Percentiles rank a stretch among this genome's conserved stretches.
Conservation (phyloP, 2,113 vertebrate species). For the Periophthalmus modestus region DNA sequence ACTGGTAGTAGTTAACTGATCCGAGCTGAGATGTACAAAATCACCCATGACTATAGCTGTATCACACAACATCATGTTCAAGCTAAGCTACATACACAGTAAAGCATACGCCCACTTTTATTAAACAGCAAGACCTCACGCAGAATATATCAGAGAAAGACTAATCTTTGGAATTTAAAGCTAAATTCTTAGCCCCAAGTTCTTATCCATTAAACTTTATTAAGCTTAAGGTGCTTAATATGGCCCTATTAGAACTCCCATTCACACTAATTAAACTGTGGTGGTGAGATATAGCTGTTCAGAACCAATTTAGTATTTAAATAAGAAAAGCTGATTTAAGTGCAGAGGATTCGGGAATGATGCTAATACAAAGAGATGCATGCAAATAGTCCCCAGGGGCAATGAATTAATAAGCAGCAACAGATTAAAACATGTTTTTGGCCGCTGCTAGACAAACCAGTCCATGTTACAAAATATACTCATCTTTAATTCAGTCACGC, state of each 20-base stretch:
- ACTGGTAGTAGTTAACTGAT: no score
- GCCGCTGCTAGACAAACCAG: background rate
- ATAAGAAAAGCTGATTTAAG: background rate
- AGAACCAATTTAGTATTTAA: background rate
- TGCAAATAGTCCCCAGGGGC: background rate
- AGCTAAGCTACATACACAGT: background rate
- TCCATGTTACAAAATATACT: background rate
- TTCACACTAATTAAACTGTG: constrained; percentile 2
- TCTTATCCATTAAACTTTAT: background rate
- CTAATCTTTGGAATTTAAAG: background rate
- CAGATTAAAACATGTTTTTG: background rate
- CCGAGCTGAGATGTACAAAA: no score
- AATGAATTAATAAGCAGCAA: constrained; percentile 3
- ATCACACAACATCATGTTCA: background rate
- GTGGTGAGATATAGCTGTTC: constrained; percentile 1
- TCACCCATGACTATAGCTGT: no score
- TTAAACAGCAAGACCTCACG: background rate
- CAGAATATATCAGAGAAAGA: background rate
- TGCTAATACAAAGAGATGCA: background rate
- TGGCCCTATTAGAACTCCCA: constrained; percentile 4
- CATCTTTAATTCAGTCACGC: background rate
- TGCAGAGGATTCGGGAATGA: background rate
- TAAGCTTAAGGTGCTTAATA: background rate
- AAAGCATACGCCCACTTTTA: background rate
- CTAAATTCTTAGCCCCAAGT: background rate